phyloP scores from a whole-genome alignment of 2,797 vertebrate genomes.

The Epinephelus coioides region DNA sequence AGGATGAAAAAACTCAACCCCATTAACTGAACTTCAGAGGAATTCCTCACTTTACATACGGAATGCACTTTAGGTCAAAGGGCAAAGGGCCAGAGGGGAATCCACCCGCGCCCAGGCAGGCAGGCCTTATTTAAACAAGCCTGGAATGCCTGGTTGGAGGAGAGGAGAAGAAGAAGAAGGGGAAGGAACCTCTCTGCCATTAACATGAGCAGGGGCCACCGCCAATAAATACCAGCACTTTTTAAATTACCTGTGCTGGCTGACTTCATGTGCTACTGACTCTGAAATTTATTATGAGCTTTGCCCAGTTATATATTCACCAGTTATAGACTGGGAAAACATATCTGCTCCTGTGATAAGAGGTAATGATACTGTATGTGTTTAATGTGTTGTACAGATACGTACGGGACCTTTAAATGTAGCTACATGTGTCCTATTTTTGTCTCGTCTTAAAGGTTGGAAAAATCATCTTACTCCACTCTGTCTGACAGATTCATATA shows the following conservation, averaged over 20 bases:
- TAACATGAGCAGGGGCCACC: slow-evolving; percentile 73
- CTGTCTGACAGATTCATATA: not conserved
- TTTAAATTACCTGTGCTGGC: slow-evolving; percentile 69
- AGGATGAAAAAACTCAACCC: slow-evolving; percentile 73
- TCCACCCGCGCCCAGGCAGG: slow-evolving; percentile 87
- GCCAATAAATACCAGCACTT: slow-evolving; percentile 77
- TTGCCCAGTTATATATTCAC: slow-evolving; percentile 40
- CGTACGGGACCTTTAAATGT: slow-evolving; percentile 22
- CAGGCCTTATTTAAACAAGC: slow-evolving; percentile 94
- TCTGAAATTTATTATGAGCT: slow-evolving; percentile 60
- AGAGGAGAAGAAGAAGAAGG: slow-evolving; percentile 75
- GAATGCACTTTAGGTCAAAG: slow-evolving; percentile 90
- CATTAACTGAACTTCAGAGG: slow-evolving; percentile 88
- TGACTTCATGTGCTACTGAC: slow-evolving; percentile 67
- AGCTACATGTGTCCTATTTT: not conserved
- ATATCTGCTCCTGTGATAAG: slow-evolving; percentile 16
- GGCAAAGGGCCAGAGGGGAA: slow-evolving; percentile 93
- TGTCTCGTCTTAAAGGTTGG: not conserved
- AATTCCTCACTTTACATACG: slow-evolving; percentile 88
- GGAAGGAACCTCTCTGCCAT: slow-evolving; percentile 69
- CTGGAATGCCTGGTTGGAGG: slow-evolving; percentile 88
- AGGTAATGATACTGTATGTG: not conserved
- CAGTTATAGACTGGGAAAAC: not conserved
- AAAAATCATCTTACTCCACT: not conserved
- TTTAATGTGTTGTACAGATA: slow-evolving; percentile 16